Evolutionary conservation across 1,140 invertebrate genomes (phyloP).

Genomic region (Carcinoscorpius rotundicauda): DNA sequence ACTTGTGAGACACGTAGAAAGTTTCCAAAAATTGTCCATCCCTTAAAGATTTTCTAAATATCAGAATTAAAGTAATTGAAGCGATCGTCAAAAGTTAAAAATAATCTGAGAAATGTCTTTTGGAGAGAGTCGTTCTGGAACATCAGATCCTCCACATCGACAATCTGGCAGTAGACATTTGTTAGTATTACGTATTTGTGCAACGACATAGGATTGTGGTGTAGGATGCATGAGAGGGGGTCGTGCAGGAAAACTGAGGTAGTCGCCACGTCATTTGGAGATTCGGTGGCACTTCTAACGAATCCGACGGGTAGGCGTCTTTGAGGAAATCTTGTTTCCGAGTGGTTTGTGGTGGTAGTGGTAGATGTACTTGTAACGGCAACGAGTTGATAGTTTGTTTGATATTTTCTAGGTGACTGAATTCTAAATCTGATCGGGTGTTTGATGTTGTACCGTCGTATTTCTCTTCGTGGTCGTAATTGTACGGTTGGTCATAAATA

Average conservation of each 20-base stretch:
- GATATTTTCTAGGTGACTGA: too few species aligned
- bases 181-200: conserved; percentile 55
- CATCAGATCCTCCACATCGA: conserved; percentile 72
- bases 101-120: conserved; percentile 27
- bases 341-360: conserved; percentile 16
- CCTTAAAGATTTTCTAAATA: conserved; percentile 26
- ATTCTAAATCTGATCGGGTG: too few species aligned
- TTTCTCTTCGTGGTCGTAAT: too few species aligned
- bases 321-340: conserved; percentile 6
- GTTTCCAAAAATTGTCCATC: conserved; percentile 36
- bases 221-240: not conserved
- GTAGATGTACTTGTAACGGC: not conserved
- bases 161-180: conserved; percentile 77
- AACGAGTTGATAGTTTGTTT: too few species aligned
- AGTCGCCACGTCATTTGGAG: not conserved
- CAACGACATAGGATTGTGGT: not conserved
- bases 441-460: too few species aligned
- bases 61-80: conserved; percentile 28
- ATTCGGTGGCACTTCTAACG: conserved; percentile 5
- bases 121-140: conserved; percentile 44
- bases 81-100: conserved; percentile 31
- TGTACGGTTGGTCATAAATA: too few species aligned
- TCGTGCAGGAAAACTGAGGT: not conserved
- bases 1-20: conserved; percentile 41
- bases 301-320: conserved; percentile 12